Conservation (phyloP, 2,888 invertebrate species). For the Hemaris fuciformis region DNA sequence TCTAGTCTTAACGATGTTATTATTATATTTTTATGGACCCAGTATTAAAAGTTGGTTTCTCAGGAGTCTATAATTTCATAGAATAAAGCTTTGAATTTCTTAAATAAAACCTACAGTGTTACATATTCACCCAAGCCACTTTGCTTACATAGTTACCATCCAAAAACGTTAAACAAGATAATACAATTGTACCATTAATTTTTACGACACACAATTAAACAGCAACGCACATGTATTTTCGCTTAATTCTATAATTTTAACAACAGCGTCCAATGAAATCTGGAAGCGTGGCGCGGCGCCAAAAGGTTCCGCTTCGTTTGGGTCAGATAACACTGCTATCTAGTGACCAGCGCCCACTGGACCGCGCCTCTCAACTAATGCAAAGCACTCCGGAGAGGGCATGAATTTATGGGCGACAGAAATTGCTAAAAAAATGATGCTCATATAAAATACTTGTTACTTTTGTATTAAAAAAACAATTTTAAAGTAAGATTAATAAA, state of each 20-base stretch:
- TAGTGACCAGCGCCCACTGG: conserved; percentile 21
- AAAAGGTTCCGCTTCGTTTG: conserved; percentile 38
- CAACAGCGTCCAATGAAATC: conserved; percentile 23
- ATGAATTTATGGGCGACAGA: neutral
- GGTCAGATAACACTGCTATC: conserved; percentile 43
- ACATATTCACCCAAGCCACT: neutral
- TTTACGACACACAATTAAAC: conserved; percentile 13
- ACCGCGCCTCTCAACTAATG: conserved; percentile 6
- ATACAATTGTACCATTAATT: conserved; percentile 6
- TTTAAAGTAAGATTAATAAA: neutral
- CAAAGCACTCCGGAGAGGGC: neutral
- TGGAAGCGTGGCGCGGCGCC: conserved; percentile 40
- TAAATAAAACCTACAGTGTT: too few relatives aligned
- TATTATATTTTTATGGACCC: too few relatives aligned
- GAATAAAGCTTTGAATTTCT: too few relatives aligned
- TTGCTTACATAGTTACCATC: neutral
- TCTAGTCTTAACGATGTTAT: too few relatives aligned
- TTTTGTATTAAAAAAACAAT: neutral
- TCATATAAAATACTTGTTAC: neutral
- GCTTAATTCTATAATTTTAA: conserved; percentile 17
- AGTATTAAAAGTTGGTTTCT: too few relatives aligned
- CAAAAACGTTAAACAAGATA: neutral
- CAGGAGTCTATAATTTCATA: too few relatives aligned
- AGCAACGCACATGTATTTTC: conserved; percentile 7
- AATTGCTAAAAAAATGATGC: neutral